Evolutionary conservation across 2,113 vertebrate species (phyloP).

Genomic region (Lucifuga dentata): DNA sequence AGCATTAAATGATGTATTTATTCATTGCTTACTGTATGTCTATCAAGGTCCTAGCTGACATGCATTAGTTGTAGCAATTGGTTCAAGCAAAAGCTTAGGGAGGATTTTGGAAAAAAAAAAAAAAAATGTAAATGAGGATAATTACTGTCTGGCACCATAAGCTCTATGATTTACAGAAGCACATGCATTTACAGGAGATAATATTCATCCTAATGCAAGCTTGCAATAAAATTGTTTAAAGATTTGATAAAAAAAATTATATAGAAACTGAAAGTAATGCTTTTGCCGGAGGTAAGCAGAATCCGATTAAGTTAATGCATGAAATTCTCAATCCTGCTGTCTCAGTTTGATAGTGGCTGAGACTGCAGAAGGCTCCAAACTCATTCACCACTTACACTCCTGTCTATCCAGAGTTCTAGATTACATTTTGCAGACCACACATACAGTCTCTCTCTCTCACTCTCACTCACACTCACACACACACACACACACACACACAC

Average conservation of each 20-base stretch:
- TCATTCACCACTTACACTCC: neutral
- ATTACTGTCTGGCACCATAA: constrained; percentile 4
- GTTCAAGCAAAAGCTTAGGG: neutral
- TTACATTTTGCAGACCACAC: neutral
- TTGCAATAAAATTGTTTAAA: constrained; percentile 37
- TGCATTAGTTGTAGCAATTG: constrained; percentile 1
- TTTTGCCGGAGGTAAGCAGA: constrained; percentile 24
- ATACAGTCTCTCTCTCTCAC: too few species aligned
- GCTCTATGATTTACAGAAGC: constrained; percentile 11
- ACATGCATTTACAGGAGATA: neutral
- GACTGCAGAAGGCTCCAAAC: constrained; percentile 1
- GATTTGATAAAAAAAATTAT: constrained; percentile 39
- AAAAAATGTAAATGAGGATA: constrained; percentile 7
- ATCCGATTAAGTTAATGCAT: constrained; percentile 29
- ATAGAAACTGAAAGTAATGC: constrained; percentile 33
- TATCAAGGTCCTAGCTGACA: neutral
- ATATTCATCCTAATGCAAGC: neutral
- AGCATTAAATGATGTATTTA: constrained; percentile 16
- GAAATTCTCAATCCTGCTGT: constrained; percentile 23
- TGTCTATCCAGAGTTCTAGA: neutral
- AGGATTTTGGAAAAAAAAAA: constrained; percentile 1
- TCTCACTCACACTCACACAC: neutral
- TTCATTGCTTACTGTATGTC: neutral
- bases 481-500: neutral
- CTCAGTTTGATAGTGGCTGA: constrained; percentile 18